Evolutionary conservation across 2,797 vertebrate species (phyloP).

Genomic region (Darevskia mixta): DNA sequence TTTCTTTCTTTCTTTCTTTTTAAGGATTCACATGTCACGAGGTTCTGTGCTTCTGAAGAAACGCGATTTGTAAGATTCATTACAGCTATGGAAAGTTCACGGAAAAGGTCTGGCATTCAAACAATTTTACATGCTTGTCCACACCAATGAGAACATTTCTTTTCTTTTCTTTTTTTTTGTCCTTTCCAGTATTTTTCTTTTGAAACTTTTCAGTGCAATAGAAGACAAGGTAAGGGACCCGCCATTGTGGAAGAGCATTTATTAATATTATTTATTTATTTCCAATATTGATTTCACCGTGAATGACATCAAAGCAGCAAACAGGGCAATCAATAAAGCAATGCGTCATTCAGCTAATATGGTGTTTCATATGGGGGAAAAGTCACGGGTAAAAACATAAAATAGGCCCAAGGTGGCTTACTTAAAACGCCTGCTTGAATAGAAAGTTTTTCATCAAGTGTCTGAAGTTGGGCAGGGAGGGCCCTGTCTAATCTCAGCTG

Average conservation of each 20-base stretch:
- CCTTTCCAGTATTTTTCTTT: neutral
- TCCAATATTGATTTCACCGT: too few relatives aligned
- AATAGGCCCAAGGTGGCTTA: too few relatives aligned
- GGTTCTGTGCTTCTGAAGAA: constrained; percentile 16
- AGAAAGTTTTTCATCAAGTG: too few relatives aligned
- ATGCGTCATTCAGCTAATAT: too few relatives aligned
- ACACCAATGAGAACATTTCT: neutral
- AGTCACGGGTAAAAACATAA: too few relatives aligned
- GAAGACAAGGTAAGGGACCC: neutral
- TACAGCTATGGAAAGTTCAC: constrained; percentile 20
- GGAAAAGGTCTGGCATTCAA: constrained; percentile 18
- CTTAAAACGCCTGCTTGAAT: too few relatives aligned
- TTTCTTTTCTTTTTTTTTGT: neutral
- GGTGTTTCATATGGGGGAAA: too few relatives aligned
- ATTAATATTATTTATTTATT: neutral
- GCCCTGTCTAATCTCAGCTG: too few relatives aligned
- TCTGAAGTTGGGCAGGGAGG: too few relatives aligned
- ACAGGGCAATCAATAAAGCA: too few relatives aligned
- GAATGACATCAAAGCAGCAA: too few relatives aligned
- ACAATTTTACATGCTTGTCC: constrained; percentile 7
- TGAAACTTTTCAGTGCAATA: neutral
- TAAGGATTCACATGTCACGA: neutral
- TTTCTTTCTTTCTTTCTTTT: neutral
- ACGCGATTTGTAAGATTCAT: constrained; percentile 8
- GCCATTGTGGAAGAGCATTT: neutral